phyloP scores from a whole-genome alignment of 1,140 invertebrate genomes.

The Psix sp. region DNA sequence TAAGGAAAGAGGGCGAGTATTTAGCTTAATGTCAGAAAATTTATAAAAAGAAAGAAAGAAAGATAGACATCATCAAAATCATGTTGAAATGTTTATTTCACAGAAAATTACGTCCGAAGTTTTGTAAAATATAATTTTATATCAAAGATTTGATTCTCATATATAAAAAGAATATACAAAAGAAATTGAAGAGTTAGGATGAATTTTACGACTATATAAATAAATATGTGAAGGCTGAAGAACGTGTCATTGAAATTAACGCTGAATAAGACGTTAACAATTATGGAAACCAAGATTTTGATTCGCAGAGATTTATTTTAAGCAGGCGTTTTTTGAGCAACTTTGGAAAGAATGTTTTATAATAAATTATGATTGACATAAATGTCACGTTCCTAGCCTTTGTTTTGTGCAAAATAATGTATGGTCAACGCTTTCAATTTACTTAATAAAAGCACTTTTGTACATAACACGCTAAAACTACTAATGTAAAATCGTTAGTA shows the following conservation, averaged over 20 bases:
- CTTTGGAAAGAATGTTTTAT: conserved; percentile 38
- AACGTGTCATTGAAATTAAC: conserved; percentile 36
- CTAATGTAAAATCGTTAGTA: conserved; percentile 67
- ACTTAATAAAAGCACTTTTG: conserved; percentile 64
- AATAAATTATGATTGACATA: conserved; percentile 44
- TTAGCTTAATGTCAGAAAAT: conserved; percentile 6
- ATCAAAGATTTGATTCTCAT: conserved; percentile 14
- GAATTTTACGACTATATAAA: conserved; percentile 43
- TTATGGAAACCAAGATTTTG: conserved; percentile 28
- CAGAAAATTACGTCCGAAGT: conserved; percentile 35
- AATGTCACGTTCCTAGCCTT: conserved; percentile 48
- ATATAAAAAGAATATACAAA: conserved; percentile 22
- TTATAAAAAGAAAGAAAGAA: conserved; percentile 14
- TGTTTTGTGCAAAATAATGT: conserved; percentile 51
- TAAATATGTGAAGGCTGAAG: conserved; percentile 38
- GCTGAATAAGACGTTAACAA: conserved; percentile 15
- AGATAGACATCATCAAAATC: conserved; percentile 17
- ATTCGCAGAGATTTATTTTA: conserved; percentile 41
- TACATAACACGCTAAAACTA: conserved; percentile 68
- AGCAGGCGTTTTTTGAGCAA: conserved; percentile 27
- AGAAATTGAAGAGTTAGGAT: conserved; percentile 38
- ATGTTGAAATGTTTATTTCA: conserved; percentile 24
- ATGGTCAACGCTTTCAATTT: conserved; percentile 48
- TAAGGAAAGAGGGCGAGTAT: conserved; percentile 5
- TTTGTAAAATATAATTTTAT: conserved; percentile 42